These are phyloP conservation scores for Gandaritis pyraliata DNA, from an alignment of 2,888 invertebrate species.

Conservation along the genomic window DNA sequence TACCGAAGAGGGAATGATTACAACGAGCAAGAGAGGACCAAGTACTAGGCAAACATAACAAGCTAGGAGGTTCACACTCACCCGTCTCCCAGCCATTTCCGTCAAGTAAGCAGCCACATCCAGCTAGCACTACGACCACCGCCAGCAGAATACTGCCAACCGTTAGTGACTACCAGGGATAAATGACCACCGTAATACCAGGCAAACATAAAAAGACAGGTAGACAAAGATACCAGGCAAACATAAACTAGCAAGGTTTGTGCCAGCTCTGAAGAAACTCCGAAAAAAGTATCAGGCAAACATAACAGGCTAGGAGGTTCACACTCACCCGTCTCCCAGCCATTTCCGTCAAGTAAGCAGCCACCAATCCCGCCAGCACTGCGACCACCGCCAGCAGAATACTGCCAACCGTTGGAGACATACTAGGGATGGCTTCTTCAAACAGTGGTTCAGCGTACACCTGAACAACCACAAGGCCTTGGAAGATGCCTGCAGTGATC, in stretches of 20 bases:
- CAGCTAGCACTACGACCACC: constrained; percentile 50
- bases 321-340: constrained; percentile 64
- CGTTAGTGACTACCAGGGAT: constrained; percentile 60
- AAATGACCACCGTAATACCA: too few relatives aligned
- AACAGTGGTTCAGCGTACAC: constrained; percentile 71
- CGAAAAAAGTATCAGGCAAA: constrained; percentile 37
- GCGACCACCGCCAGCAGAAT: constrained; percentile 56
- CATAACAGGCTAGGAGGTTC: constrained; percentile 24
- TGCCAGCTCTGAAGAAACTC: too few relatives aligned
- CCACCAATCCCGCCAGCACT: constrained; percentile 53
- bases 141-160: constrained; percentile 61
- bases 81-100: constrained; percentile 64
- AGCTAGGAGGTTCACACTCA: constrained; percentile 41
- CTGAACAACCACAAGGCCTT: constrained; percentile 66
- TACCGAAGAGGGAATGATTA: too few relatives aligned
- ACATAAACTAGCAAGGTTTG: background rate
- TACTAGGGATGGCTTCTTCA: constrained; percentile 57
- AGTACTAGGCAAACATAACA: constrained; percentile 39
- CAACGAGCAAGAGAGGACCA: too few relatives aligned
- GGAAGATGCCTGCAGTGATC: constrained; percentile 59
- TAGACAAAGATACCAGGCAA: too few relatives aligned
- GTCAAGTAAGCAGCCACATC: constrained; percentile 60
- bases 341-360: constrained; percentile 62
- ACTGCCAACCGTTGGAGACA: constrained; percentile 61
- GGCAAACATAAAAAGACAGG: too few relatives aligned